Evolutionary conservation across 2,888 invertebrate species (phyloP).

Genomic region (Coleophora deauratella): DNA sequence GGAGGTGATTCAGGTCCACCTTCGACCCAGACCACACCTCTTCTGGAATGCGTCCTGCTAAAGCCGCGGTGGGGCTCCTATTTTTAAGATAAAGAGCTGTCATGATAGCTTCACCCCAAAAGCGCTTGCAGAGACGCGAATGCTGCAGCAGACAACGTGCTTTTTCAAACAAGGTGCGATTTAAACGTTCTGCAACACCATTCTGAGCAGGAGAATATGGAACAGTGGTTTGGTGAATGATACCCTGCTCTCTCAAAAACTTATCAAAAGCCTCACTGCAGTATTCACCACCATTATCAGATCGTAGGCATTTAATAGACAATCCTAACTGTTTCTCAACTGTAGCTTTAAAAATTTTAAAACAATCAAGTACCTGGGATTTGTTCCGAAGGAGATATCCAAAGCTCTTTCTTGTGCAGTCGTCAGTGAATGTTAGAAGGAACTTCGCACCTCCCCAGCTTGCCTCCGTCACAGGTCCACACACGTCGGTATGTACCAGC

Average conservation of each 20-base stretch:
- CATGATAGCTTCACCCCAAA: slow-evolving; percentile 9
- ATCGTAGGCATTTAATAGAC: slow-evolving; percentile 1
- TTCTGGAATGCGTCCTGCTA: slow-evolving; percentile 10
- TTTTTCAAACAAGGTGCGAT: slow-evolving; percentile 8
- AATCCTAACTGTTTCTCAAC: slow-evolving; percentile 7
- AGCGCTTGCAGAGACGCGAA: slow-evolving; percentile 1
- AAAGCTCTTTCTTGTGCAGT: background rate
- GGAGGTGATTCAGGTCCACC: slow-evolving; percentile 7
- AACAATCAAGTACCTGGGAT: background rate
- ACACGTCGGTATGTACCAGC: background rate
- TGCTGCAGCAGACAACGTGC: slow-evolving; percentile 6
- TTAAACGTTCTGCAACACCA: slow-evolving; percentile 6
- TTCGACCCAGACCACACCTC: slow-evolving; percentile 8
- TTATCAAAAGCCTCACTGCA: background rate
- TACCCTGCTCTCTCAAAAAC: slow-evolving; percentile 5
- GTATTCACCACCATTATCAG: slow-evolving; percentile 5
- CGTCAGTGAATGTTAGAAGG: too few relatives aligned
- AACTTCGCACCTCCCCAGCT: too few relatives aligned
- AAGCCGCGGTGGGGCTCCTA: slow-evolving; percentile 6
- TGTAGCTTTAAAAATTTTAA: slow-evolving; percentile 2
- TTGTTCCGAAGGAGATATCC: too few relatives aligned
- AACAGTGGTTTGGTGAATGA: slow-evolving; percentile 7
- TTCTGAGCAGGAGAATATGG: slow-evolving; percentile 8
- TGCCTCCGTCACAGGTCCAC: too few relatives aligned
- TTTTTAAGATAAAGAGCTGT: slow-evolving; percentile 7